Base-by-base conservation (phyloP, 1,140 invertebrate species). In the Drosophila virilis region DNA sequence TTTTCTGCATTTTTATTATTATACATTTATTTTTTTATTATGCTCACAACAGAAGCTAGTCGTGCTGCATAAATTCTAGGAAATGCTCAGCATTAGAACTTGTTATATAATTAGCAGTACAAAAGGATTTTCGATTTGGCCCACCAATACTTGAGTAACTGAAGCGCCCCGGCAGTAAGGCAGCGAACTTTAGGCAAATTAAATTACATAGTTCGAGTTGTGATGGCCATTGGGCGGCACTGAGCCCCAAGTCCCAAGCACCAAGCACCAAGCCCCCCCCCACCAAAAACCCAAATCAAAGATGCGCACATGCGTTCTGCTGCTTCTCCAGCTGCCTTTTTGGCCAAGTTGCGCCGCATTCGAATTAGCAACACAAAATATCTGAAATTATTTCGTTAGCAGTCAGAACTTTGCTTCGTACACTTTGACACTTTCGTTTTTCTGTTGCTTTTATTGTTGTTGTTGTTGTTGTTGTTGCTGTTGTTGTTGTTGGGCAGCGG, bases 361-460 rank as follows among this genome's bases (percentile, higher is more conserved):
- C 71, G 84, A 88, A 89, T 89, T 89, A 89, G 85, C 80, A 84
- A 89, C 84, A 89, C 85, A 80, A 84, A 89, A 89, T 89, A 84
- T 84, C 84, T 89, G 83, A 89, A 89, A 89, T 89, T 89, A 89
- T 89, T 89, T 89, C 67, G 74, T 77, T 80, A 86, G 76, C 69
- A 64, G 73, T 67, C 70, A 60, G 77, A 88, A 88, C 68, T 86
- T 86, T 81, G 62, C 54, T 75, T 74, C 67, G 78, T 61, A 85
- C 75, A 86, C 77, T 89, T 89, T 89, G 84, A 89, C 84, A 89
- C 85, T 89, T 89, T 89, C 76, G 54, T 75, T 71, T 81, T 76
- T 51, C 46, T 64, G 46, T 35, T 54, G 52, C n/a, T n/a, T n/a
- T n/a, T n/a, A n/a, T n/a, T n/a, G n/a, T 33, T 50, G 52, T 52